phyloP scores from a whole-genome alignment of 2,797 vertebrate genomes.

The Crocidura indochinensis region DNA sequence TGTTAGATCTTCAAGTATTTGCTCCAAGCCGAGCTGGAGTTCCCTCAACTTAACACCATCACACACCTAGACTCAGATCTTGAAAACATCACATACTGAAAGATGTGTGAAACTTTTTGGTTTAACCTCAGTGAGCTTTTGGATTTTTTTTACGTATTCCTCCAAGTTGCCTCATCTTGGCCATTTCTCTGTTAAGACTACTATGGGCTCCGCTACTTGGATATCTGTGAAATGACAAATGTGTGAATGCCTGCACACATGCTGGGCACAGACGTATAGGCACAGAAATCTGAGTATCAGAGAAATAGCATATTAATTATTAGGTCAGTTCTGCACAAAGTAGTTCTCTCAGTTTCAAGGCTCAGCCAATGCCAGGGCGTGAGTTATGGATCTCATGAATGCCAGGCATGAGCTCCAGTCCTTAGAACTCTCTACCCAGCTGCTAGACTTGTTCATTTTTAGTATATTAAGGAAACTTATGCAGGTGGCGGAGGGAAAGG shows the following conservation, averaged over 20 bases:
- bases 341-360: background rate
- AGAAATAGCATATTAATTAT: background rate
- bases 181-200: background rate
- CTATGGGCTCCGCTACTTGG: background rate
- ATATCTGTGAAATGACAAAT: background rate
- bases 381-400: too few relatives aligned
- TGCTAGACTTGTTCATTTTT: background rate
- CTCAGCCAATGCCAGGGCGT: too few relatives aligned
- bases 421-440: too few relatives aligned
- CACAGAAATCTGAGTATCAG: background rate
- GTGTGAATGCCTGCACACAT: background rate
- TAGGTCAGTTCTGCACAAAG: slow-evolving; percentile 31
- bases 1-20: background rate
- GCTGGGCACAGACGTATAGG: background rate
- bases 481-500: background rate
- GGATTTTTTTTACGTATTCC: background rate
- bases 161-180: background rate
- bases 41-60: background rate
- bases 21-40: background rate
- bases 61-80: background rate
- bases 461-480: too few relatives aligned
- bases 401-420: too few relatives aligned
- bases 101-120: background rate
- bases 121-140: slow-evolving; percentile 32
- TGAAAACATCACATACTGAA: background rate